phyloP scores from a whole-genome alignment of 2,797 vertebrate species.

The Microtus agrestis region DNA sequence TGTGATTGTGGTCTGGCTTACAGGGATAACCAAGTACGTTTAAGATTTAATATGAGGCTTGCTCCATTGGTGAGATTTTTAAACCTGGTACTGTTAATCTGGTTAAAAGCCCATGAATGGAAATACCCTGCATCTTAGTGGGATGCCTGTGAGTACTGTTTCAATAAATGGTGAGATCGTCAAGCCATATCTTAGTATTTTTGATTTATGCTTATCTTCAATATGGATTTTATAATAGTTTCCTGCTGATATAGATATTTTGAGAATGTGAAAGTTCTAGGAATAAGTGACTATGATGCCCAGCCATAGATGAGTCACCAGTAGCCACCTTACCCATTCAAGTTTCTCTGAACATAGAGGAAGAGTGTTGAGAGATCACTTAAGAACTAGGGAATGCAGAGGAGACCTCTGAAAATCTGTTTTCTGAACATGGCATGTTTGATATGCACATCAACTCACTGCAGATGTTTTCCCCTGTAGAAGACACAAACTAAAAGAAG shows the following conservation, averaged over 20 bases:
- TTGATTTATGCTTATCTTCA: no score
- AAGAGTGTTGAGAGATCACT: not conserved
- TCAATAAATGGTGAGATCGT: not conserved
- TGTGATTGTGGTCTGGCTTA: not conserved
- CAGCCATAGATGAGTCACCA: not conserved
- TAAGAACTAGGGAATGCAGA: not conserved
- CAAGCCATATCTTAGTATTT: not conserved
- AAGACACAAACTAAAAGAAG: rapidly evolving
- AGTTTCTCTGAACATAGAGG: not conserved
- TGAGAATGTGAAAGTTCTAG: not conserved
- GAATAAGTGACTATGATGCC: not conserved
- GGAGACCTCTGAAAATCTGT: not conserved
- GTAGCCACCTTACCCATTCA: not conserved
- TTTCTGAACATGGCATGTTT: not conserved
- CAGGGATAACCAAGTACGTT: not conserved
- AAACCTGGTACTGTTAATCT: not conserved
- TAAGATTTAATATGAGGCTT: not conserved
- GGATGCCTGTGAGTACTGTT: no score
- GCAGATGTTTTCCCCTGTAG: not conserved
- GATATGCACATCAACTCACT: not conserved
- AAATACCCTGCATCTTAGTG: not conserved
- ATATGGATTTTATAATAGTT: no score
- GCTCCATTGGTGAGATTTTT: not conserved
- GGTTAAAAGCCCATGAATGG: not conserved
- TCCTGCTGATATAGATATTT: not conserved